Percentiles rank a stretch among this genome's conserved stretches.
Conservation (phyloP, 2,888 invertebrate genomes). For the Geophilus truncorum region DNA sequence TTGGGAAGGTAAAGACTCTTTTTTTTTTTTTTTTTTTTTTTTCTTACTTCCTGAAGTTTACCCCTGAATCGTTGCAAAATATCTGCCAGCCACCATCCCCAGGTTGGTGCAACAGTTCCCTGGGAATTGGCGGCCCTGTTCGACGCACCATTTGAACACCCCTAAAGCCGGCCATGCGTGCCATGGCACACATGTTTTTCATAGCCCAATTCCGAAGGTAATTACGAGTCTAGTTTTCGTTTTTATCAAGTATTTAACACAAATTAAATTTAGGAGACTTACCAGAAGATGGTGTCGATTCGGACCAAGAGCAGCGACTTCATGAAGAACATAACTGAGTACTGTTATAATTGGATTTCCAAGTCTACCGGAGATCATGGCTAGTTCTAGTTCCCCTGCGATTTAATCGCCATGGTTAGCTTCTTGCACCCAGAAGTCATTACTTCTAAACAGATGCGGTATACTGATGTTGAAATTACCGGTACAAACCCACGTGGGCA, state of each 20-base stretch:
- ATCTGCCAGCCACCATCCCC: no score
- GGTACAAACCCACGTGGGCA: constrained; percentile 60
- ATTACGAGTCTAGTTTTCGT: not conserved
- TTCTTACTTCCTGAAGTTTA: no score
- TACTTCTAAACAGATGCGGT: constrained; percentile 39
- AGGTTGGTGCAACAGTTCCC: no score
- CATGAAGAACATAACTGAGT: not conserved
- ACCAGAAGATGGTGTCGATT: not conserved
- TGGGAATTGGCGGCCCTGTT: no score
- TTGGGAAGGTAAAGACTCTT: no score
- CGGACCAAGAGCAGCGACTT: not conserved
- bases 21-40: no score
- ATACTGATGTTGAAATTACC: constrained; percentile 58
- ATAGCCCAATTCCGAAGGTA: constrained; percentile 48
- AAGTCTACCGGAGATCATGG: no score
- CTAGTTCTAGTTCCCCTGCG: not conserved
- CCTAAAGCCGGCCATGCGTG: no score
- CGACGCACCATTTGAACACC: no score
- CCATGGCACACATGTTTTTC: constrained; percentile 65
- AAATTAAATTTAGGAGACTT: not conserved
- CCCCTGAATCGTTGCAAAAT: no score
- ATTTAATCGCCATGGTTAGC: not conserved
- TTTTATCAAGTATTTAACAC: not conserved
- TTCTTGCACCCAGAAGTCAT: not conserved
- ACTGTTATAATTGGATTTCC: not conserved